Percentiles rank a stretch among this genome's conserved stretches.
These are phyloP conservation scores for Netelia virgata DNA, from an alignment of 2,888 invertebrate genomes.

Conservation along the genomic window DNA sequence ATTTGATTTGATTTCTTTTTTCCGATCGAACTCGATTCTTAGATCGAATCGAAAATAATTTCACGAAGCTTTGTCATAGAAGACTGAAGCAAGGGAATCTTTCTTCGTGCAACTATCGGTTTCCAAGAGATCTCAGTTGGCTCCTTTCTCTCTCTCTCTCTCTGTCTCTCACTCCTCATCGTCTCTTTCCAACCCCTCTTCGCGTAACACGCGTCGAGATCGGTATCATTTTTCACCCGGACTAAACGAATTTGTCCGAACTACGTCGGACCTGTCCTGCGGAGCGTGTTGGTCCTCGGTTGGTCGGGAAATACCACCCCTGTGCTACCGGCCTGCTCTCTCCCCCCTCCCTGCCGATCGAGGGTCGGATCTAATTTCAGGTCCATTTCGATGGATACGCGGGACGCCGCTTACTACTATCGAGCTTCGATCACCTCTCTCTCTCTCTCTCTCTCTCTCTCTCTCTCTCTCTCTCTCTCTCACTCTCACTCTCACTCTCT, in stretches of 20 bases:
- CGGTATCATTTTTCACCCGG: constrained; percentile 82
- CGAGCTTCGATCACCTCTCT: constrained; percentile 54
- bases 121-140: constrained; percentile 21
- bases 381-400: constrained; percentile 82
- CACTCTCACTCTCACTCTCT: neutral
- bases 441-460: neutral
- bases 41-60: neutral
- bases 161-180: constrained; percentile 17
- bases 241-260: constrained; percentile 84
- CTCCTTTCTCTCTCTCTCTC: constrained; percentile 7
- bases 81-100: constrained; percentile 21
- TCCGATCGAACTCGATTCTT: neutral
- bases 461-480: neutral
- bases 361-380: constrained; percentile 84
- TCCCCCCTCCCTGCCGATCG: constrained; percentile 64
- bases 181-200: constrained; percentile 59
- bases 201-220: constrained; percentile 60
- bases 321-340: constrained; percentile 20
- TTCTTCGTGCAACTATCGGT: constrained; percentile 2
- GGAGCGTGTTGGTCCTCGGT: constrained; percentile 24
- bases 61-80: neutral
- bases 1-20: too few relatives aligned
- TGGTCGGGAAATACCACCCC: constrained; percentile 2
- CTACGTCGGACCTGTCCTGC: constrained; percentile 77
- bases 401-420: constrained; percentile 66